A percentile compares a stretch with the other conserved stretches of the same genome.
phyloP scores from a whole-genome alignment of 1,140 invertebrate species.

The Pentalonia nigronervosa region DNA sequence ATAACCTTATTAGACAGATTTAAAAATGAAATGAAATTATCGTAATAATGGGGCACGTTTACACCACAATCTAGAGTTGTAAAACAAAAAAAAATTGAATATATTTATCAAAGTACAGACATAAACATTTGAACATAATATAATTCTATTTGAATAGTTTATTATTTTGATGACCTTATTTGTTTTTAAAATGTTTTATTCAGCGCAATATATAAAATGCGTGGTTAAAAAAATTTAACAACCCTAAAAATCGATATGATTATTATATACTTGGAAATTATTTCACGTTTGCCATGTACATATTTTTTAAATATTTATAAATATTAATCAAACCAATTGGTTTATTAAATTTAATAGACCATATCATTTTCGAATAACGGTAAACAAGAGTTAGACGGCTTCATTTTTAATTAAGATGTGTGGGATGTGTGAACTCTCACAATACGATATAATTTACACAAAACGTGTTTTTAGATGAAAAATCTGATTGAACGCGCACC shows the following conservation, averaged over 20 bases:
- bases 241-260: not conserved
- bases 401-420: not conserved
- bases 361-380: not conserved
- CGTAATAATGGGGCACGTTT: not conserved
- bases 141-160: not conserved
- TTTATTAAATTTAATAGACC: not conserved
- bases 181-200: not conserved
- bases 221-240: not conserved
- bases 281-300: not conserved
- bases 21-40: constrained; percentile 1
- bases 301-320: not conserved
- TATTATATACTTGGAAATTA: not conserved
- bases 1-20: not conserved
- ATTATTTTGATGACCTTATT: not conserved
- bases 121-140: not conserved
- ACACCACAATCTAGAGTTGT: not conserved
- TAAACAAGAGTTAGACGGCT: not conserved
- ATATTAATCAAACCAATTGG: not conserved
- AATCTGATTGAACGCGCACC: not conserved
- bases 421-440: not conserved
- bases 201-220: too few species aligned
- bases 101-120: not conserved
- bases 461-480: not conserved
- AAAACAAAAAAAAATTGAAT: not conserved
- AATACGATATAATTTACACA: not conserved